Conservation (phyloP, 2,888 invertebrate genomes). For the Drosophila mayaguana region DNA sequence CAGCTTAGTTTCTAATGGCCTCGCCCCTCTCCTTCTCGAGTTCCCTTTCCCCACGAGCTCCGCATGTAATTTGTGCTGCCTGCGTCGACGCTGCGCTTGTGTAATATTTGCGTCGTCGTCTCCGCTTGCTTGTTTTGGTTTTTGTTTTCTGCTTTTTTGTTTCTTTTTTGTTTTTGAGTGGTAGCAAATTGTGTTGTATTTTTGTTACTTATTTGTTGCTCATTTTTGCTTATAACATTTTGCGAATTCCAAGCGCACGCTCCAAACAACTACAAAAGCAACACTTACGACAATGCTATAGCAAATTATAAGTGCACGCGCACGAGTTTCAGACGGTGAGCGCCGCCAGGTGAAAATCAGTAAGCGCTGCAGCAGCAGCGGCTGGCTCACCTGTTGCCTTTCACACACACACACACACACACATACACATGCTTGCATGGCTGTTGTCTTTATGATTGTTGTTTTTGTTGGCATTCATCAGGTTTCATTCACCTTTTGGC, state of each 20-base stretch:
- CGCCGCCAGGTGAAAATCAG: constrained; percentile 68
- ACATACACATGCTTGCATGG: background rate
- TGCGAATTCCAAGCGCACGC: constrained; percentile 75
- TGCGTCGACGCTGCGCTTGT: constrained; percentile 71
- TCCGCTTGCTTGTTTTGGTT: constrained; percentile 34
- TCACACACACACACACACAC: constrained; percentile 17
- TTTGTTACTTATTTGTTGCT: constrained; percentile 40
- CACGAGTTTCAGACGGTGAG: constrained; percentile 23
- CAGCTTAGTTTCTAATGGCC: constrained; percentile 67
- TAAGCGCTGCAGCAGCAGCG: constrained; percentile 47
- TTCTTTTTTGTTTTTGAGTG: constrained; percentile 29
- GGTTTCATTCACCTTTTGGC: constrained; percentile 81
- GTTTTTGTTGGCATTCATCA: constrained; percentile 73
- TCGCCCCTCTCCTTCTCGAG: background rate
- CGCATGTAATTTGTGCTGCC: constrained; percentile 43
- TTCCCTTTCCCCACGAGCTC: background rate
- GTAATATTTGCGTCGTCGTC: constrained; percentile 62
- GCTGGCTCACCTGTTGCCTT: constrained; percentile 62
- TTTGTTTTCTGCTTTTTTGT: constrained; percentile 2
- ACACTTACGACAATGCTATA: constrained; percentile 26
- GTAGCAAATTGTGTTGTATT: constrained; percentile 40
- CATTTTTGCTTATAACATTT: constrained; percentile 69
- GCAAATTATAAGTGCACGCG: constrained; percentile 45
- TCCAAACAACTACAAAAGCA: constrained; percentile 44
- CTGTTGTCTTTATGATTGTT: constrained; percentile 39